phyloP scores from a whole-genome alignment of 2,888 invertebrate species.

The Diaphora mendica region DNA sequence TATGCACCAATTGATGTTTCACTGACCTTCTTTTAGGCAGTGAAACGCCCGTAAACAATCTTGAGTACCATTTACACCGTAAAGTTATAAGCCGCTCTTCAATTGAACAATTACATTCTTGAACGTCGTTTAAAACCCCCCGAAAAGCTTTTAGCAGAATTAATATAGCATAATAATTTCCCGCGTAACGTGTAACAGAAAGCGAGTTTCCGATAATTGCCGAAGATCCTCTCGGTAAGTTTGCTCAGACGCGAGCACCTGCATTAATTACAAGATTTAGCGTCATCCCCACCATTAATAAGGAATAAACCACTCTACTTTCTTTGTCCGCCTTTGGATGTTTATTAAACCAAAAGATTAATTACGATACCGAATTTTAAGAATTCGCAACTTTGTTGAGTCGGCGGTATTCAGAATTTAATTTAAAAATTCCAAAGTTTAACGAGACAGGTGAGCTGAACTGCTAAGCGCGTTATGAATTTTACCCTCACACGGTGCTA shows the following conservation, averaged over 20 bases:
- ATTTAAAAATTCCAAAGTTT: constrained; percentile 86
- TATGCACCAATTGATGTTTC: constrained; percentile 44
- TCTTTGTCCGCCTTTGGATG: constrained; percentile 69
- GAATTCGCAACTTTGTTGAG: constrained; percentile 82
- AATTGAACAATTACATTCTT: constrained; percentile 65
- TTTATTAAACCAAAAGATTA: constrained; percentile 82
- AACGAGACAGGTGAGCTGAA: constrained; percentile 84
- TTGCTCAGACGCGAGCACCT: constrained; percentile 73
- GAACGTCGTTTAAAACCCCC: constrained; percentile 62
- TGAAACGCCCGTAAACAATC: constrained; percentile 52
- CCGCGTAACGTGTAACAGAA: constrained; percentile 70
- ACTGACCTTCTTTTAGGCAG: constrained; percentile 51
- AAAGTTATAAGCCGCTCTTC: constrained; percentile 62
- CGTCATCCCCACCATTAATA: constrained; percentile 80
- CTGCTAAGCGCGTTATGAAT: constrained; percentile 85
- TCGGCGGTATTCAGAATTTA: constrained; percentile 81
- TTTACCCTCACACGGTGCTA: constrained; percentile 73
- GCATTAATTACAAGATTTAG: constrained; percentile 84
- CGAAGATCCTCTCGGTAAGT: constrained; percentile 69
- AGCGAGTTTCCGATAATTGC: constrained; percentile 77
- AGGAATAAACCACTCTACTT: constrained; percentile 74
- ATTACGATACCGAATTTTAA: constrained; percentile 82
- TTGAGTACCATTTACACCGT: constrained; percentile 51
- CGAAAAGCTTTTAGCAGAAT: constrained; percentile 72
- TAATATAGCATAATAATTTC: constrained; percentile 72